These are phyloP conservation scores for Myotis vivesi DNA, from an alignment of 2,797 vertebrate genomes.

Conservation along the genomic window DNA sequence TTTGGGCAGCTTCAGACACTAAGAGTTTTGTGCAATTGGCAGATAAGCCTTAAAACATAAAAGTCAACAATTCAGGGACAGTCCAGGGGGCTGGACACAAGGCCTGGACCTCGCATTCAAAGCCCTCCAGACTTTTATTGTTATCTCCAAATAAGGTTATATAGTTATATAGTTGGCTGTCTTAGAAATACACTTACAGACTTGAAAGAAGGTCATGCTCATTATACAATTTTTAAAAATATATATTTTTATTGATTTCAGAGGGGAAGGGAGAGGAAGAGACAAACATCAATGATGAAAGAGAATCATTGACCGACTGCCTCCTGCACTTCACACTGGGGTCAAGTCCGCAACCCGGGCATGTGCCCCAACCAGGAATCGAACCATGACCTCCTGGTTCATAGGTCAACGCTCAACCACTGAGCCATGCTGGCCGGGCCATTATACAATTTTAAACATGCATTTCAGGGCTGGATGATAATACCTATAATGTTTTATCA, in stretches of 20 bases:
- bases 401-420: no score
- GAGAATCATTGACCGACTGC: no score
- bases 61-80: neutral
- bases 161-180: neutral
- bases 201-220: neutral
- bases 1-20: neutral
- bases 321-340: no score
- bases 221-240: neutral
- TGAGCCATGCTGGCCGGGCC: neutral
- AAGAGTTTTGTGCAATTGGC: neutral
- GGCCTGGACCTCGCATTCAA: neutral
- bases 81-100: neutral
- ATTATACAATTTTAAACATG: neutral
- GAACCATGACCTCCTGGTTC: no score
- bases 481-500: neutral
- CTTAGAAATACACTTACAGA: neutral
- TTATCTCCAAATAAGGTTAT: neutral
- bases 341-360: no score
- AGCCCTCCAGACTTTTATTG: neutral
- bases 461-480: neutral
- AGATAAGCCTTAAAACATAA: slow-evolving; percentile 30
- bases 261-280: no score
- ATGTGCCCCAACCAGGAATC: no score
- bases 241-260: no score
- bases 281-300: no score